These are phyloP conservation scores for Leptarthrus brevirostris DNA, from an alignment of 2,888 invertebrate genomes.

Conservation along the genomic window DNA sequence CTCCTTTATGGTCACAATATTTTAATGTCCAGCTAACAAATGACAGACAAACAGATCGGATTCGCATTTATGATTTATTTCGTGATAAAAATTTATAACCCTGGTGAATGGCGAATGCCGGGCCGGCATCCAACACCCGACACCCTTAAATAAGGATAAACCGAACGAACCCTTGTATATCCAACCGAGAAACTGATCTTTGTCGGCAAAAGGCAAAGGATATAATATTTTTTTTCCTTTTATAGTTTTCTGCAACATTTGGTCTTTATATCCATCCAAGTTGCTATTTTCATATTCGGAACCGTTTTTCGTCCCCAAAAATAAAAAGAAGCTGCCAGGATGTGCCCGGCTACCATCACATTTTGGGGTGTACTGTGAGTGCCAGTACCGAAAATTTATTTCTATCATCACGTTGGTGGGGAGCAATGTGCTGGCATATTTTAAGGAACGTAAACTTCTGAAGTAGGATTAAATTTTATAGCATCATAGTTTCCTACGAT, in stretches of 20 bases:
- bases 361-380: neutral
- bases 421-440: slow-evolving; percentile 44
- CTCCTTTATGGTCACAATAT: slow-evolving; percentile 36
- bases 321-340: slow-evolving; percentile 39
- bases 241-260: slow-evolving; percentile 51
- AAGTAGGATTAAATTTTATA: slow-evolving; percentile 47
- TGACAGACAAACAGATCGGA: slow-evolving; percentile 48
- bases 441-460: slow-evolving; percentile 45
- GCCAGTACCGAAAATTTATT: slow-evolving; percentile 30
- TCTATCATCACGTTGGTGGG: slow-evolving; percentile 29
- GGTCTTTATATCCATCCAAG: slow-evolving; percentile 48
- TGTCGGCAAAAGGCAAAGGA: slow-evolving; percentile 34
- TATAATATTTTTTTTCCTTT: slow-evolving; percentile 54
- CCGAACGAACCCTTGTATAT: slow-evolving; percentile 36
- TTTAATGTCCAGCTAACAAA: slow-evolving; percentile 45
- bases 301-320: slow-evolving; percentile 14
- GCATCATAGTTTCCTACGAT: slow-evolving; percentile 44
- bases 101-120: slow-evolving; percentile 23
- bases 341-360: neutral
- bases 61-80: slow-evolving; percentile 49
- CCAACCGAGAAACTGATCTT: slow-evolving; percentile 27
- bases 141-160: slow-evolving; percentile 46
- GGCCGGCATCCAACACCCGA: neutral
- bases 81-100: slow-evolving; percentile 50
- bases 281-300: slow-evolving; percentile 47